A percentile compares a stretch with the other conserved stretches of the same genome.
These are phyloP conservation scores for Andrena haemorrhoa DNA, from an alignment of 2,888 invertebrate genomes.

Conservation along the genomic window DNA sequence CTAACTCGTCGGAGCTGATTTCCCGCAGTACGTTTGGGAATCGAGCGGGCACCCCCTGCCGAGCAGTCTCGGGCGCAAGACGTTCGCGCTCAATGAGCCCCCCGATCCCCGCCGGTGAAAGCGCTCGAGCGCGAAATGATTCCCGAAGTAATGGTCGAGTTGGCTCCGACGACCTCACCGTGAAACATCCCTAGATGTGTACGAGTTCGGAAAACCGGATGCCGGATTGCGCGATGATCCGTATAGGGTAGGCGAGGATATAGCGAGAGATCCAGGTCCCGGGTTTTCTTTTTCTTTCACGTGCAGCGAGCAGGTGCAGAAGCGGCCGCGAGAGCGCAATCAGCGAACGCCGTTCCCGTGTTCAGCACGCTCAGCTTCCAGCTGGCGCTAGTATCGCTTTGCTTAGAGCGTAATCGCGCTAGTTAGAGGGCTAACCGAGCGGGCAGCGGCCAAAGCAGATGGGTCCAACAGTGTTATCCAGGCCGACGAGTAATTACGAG, in stretches of 20 bases:
- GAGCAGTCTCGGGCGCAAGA: no score
- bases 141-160: slow-evolving; percentile 7
- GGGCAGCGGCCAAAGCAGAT: slow-evolving; percentile 45
- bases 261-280: slow-evolving; percentile 63
- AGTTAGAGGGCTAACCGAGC: slow-evolving; percentile 39
- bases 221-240: slow-evolving; percentile 61
- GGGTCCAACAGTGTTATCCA: slow-evolving; percentile 8
- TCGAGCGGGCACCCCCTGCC: not conserved
- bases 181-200: slow-evolving; percentile 58
- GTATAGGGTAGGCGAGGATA: slow-evolving; percentile 66
- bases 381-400: slow-evolving; percentile 59
- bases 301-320: slow-evolving; percentile 62
- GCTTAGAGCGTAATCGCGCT: slow-evolving; percentile 57
- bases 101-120: not conserved
- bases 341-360: slow-evolving; percentile 43
- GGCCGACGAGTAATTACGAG: slow-evolving; percentile 2
- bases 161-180: slow-evolving; percentile 49
- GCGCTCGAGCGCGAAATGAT: not conserved
- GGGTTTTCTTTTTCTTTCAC: slow-evolving; percentile 51
- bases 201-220: slow-evolving; percentile 68
- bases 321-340: slow-evolving; percentile 45
- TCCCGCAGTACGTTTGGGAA: slow-evolving; percentile 10
- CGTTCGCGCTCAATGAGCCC: no score
- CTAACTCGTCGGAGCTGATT: slow-evolving; percentile 50
- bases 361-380: slow-evolving; percentile 58